phyloP scores from a whole-genome alignment of 2,113 vertebrate genomes.

The Trogon surrucura region DNA sequence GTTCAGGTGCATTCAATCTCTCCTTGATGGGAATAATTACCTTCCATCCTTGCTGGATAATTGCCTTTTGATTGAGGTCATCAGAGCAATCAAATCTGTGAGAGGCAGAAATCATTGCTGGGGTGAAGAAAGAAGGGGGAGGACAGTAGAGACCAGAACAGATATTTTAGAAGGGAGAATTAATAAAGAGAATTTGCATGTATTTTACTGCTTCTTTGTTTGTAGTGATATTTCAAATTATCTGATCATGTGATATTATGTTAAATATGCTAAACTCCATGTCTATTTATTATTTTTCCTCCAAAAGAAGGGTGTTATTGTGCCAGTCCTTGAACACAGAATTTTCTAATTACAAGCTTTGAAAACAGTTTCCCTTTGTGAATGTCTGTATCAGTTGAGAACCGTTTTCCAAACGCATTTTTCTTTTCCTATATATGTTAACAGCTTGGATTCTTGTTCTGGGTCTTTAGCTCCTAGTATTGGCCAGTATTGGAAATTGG shows the following conservation, averaged over 20 bases:
- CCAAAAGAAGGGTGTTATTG: background rate
- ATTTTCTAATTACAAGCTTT: background rate
- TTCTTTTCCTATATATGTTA: background rate
- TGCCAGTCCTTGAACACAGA: background rate
- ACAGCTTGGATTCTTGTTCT: background rate
- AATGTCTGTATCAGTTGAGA: background rate
- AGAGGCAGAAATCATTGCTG: slow-evolving; percentile 80
- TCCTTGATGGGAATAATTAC: slow-evolving; percentile 89
- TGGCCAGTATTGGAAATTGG: background rate
- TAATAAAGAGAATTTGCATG: slow-evolving; percentile 22
- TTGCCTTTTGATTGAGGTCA: slow-evolving; percentile 99
- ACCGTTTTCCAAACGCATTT: background rate
- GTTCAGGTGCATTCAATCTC: slow-evolving; percentile 88
- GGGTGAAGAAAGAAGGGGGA: slow-evolving; percentile 64
- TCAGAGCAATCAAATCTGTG: slow-evolving; percentile 88
- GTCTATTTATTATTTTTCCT: background rate
- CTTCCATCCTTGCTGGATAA: slow-evolving; percentile 86
- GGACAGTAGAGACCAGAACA: background rate
- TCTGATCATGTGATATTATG: slow-evolving; percentile 48
- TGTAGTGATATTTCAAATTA: slow-evolving; percentile 28
- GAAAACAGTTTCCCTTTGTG: background rate
- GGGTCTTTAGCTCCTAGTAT: background rate
- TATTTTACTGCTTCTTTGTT: slow-evolving; percentile 36
- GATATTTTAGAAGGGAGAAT: slow-evolving; percentile 46
- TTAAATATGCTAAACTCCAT: slow-evolving; percentile 7